Conservation (phyloP, 2,888 invertebrate species). For the Apamea epomidion region DNA sequence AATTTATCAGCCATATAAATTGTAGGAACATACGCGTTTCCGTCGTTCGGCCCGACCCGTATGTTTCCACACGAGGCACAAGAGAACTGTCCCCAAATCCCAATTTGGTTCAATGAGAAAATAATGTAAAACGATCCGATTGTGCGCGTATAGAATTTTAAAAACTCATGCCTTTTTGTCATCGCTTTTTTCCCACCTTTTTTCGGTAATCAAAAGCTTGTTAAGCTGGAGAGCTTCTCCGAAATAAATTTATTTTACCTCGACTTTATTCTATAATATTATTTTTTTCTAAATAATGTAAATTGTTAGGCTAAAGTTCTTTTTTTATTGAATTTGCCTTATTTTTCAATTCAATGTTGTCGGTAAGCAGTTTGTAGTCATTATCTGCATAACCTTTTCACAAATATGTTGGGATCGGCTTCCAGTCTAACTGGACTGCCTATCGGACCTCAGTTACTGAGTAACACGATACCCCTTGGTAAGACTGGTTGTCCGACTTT, state of each 20-base stretch:
- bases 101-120: slow-evolving; percentile 81
- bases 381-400: not conserved
- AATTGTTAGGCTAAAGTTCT: not conserved
- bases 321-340: slow-evolving; percentile 1
- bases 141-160: slow-evolving; percentile 80
- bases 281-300: slow-evolving; percentile 12
- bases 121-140: slow-evolving; percentile 82
- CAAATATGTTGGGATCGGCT: not conserved
- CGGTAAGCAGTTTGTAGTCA: not conserved
- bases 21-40: slow-evolving; percentile 6
- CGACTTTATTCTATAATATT: slow-evolving; percentile 32
- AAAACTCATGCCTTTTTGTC: slow-evolving; percentile 70
- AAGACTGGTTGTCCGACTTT: not conserved
- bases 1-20: not conserved
- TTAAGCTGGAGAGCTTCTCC: slow-evolving; percentile 45
- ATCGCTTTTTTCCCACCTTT: slow-evolving; percentile 50
- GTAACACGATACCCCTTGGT: not conserved
- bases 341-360: not conserved
- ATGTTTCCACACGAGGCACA: slow-evolving; percentile 54
- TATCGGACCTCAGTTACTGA: not conserved
- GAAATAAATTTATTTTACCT: slow-evolving; percentile 52
- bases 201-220: slow-evolving; percentile 67
- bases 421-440: not conserved
- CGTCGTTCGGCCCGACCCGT: slow-evolving; percentile 2
- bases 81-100: slow-evolving; percentile 77